A percentile compares a stretch with the other conserved stretches of the same genome.
phyloP scores from a whole-genome alignment of 2,888 invertebrate species.

The Hirtodrosophila trivittata region DNA sequence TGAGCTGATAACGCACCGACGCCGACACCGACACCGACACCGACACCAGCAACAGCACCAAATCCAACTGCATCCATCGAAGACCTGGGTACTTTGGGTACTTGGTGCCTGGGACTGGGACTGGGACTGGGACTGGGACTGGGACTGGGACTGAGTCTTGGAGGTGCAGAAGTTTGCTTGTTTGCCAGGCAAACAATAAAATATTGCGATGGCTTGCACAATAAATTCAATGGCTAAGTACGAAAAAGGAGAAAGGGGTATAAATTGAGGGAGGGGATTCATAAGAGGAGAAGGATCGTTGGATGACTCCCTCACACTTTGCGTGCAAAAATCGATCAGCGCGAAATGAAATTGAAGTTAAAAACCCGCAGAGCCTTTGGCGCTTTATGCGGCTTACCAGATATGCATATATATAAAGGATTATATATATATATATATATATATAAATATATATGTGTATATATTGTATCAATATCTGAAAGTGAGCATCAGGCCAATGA shows the following conservation, averaged over 20 bases:
- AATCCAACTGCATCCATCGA: conserved; percentile 26
- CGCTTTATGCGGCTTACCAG: conserved; percentile 46
- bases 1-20: conserved; percentile 65
- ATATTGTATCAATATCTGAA: conserved; percentile 1
- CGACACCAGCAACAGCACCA: conserved; percentile 15
- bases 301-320: conserved; percentile 70
- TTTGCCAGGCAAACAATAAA: conserved; percentile 67
- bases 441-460: conserved; percentile 9
- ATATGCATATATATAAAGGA: no score
- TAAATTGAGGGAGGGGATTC: neutral
- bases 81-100: conserved; percentile 2
- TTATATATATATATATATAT: conserved; percentile 12
- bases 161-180: conserved; percentile 72
- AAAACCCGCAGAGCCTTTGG: conserved; percentile 62
- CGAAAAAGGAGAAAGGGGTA: conserved; percentile 29
- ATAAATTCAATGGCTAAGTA: conserved; percentile 75
- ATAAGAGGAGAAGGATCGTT: neutral
- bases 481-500: conserved; percentile 58
- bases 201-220: conserved; percentile 64
- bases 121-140: no score
- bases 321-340: conserved; percentile 81
- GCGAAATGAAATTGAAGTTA: conserved; percentile 77
- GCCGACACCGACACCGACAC: conserved; percentile 29
- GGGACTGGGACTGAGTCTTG: conserved; percentile 9
- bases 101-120: neutral